These are phyloP conservation scores for Calliphora vicina DNA, from an alignment of 1,140 invertebrate genomes.

Conservation along the genomic window DNA sequence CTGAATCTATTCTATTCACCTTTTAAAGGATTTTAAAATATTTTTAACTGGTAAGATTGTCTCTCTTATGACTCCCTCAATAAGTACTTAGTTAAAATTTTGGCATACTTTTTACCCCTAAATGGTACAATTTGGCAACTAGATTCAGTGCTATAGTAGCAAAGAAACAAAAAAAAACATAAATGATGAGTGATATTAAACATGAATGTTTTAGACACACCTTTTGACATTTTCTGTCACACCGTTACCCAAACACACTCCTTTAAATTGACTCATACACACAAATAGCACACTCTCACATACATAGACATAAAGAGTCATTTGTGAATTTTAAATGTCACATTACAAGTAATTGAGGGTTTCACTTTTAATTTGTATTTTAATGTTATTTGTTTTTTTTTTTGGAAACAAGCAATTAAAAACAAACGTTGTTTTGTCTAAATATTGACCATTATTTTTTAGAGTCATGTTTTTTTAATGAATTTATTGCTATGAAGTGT, in stretches of 20 bases:
- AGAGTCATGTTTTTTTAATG: neutral
- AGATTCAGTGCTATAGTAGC: no score
- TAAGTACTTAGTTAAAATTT: no score
- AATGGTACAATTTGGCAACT: no score
- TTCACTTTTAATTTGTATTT: neutral
- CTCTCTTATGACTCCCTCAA: no score
- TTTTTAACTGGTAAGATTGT: no score
- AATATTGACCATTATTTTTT: neutral
- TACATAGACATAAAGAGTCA: neutral
- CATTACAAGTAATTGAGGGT: neutral
- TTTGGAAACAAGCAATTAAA: constrained; percentile 8
- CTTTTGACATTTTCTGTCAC: neutral
- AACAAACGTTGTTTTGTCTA: neutral
- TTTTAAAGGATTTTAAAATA: no score
- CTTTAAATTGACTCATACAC: neutral
- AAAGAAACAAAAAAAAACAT: neutral
- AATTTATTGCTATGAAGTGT: neutral
- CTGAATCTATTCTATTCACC: no score
- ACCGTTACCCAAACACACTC: neutral
- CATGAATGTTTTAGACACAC: neutral
- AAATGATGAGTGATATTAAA: neutral
- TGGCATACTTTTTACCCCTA: no score
- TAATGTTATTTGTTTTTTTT: neutral
- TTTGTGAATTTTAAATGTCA: constrained; percentile 6
- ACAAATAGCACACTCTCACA: neutral